Base-by-base conservation (phyloP, 2,113 vertebrate genomes). In the Neoarius graeffei region DNA sequence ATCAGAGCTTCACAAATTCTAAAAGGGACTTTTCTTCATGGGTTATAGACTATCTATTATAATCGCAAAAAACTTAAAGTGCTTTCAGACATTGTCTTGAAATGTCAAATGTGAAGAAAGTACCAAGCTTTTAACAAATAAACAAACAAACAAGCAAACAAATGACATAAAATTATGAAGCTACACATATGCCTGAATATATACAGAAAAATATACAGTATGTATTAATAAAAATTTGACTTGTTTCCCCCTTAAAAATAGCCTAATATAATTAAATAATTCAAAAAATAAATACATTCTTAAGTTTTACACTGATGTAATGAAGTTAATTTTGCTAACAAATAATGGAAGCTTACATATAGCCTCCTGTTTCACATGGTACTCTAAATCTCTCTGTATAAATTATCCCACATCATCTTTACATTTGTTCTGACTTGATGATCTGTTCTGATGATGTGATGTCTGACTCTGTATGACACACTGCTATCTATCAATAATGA, bases 1-100 rank as follows among this genome's bases (percentile, higher is more conserved):
- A 82, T 94, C 93, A 88, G 94, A 93, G 94, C 95, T 59, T 59
- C 8, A 35, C n/a, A 20, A 19, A 35, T 81, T 60, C 2, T 25
- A n/a, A 82, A 30, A 48, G 5, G 30, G 80, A 42, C 1, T 62
- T 82, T 48, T 82, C 5, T 59, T 25, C 19, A 59, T 20, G 17
- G 56, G 20, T 62, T 62, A 20, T 23, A 42, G 56, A 17, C 7
- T 2, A 77, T 52, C 9, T 52, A 35, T 59, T 35, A 81, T 35
- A 35, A 35, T 81, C 56, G 35, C 7, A 19, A 57, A 57, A 57
- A 30, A 42, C 14, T 23, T 42, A 8, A 62, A 19, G 19, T 81
- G 56, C 17, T 81, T 81, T 59, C 10, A 81, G 27, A 35, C 1
- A 27, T 25, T 52, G 19, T 25, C 11, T 56, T 27, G 27, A 80